A percentile compares a stretch with the other conserved stretches of the same genome.
These are phyloP conservation scores for Euglossa dilemma DNA, from an alignment of 1,140 invertebrate genomes.

Conservation along the genomic window DNA sequence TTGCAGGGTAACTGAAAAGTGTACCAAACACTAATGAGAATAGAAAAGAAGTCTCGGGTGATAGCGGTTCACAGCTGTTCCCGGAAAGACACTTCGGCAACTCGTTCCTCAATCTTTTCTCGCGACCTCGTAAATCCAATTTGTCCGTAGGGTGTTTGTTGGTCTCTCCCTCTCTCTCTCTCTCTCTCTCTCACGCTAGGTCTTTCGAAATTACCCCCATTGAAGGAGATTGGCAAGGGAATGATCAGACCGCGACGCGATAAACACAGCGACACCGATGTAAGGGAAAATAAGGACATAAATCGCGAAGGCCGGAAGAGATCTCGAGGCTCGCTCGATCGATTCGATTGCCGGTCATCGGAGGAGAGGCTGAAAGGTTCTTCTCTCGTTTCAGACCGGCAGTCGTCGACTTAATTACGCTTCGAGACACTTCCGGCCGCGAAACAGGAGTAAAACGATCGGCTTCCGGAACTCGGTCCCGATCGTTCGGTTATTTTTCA, in stretches of 20 bases:
- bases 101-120: neutral
- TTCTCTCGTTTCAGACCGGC: neutral
- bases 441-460: neutral
- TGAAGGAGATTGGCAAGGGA: neutral
- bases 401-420: conserved; percentile 18
- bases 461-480: neutral
- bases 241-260: neutral
- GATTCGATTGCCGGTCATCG: conserved; percentile 35
- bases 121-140: neutral
- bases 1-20: neutral
- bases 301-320: neutral
- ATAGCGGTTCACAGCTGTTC: neutral
- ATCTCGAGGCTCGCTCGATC: conserved; percentile 28
- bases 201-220: neutral
- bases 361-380: neutral
- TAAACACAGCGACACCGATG: neutral
- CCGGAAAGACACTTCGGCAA: neutral
- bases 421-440: neutral
- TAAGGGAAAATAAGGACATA: neutral
- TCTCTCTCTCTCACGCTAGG: neutral
- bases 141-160: neutral
- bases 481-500: neutral
- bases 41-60: neutral
- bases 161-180: neutral
- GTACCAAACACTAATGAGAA: neutral